Percentiles rank a stretch among this genome's conserved stretches.
Evolutionary conservation across 2,888 invertebrate genomes (phyloP).

Genomic region (Stenodera caucasica): DNA sequence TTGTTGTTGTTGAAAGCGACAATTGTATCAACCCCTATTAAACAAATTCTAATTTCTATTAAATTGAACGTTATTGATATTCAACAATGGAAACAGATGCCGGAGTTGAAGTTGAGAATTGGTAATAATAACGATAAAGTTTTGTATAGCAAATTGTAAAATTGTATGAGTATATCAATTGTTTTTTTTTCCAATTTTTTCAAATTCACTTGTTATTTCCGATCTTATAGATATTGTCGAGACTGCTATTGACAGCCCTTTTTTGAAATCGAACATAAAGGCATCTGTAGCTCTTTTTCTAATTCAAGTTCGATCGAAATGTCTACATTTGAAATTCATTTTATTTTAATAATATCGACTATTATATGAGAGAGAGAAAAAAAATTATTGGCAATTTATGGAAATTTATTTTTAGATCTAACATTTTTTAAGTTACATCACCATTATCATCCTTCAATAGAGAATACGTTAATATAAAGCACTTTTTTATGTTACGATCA

Average conservation of each 20-base stretch:
- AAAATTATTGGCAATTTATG: not conserved
- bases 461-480: not conserved
- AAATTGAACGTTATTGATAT: not conserved
- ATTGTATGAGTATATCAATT: not conserved
- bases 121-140: too few relatives aligned
- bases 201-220: constrained; percentile 21
- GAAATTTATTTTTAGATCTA: not conserved
- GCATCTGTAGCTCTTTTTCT: not conserved
- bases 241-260: constrained; percentile 28
- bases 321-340: not conserved
- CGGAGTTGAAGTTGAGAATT: not conserved
- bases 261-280: constrained; percentile 23
- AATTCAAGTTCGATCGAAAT: not conserved
- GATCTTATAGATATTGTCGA: constrained; percentile 26
- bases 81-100: not conserved
- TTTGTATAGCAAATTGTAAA: not conserved
- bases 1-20: not conserved
- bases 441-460: not conserved
- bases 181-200: not conserved
- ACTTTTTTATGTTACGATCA: too few relatives aligned
- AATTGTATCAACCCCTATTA: not conserved
- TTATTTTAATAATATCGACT: too few relatives aligned
- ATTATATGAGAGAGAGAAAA: not conserved
- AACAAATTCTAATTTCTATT: not conserved
- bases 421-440: not conserved